A percentile compares a stretch with the other conserved stretches of the same genome.
Evolutionary conservation across 2,797 vertebrate species (phyloP).

Genomic region (Gephyroberyx darwinii): DNA sequence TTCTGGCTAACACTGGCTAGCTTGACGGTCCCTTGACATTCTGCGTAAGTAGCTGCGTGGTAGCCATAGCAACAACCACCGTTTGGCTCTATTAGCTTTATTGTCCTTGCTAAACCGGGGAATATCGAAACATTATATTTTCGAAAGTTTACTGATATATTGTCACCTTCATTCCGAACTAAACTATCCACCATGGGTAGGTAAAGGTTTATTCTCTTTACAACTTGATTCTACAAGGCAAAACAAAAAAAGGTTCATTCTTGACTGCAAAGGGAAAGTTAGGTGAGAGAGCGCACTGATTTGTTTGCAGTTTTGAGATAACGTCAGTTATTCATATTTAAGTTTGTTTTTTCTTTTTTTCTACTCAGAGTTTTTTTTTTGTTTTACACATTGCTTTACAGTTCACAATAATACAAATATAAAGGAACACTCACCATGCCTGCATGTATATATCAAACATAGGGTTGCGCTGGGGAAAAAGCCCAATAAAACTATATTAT

Average conservation of each 20-base stretch:
- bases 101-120: not conserved
- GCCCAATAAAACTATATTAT: no score
- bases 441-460: no score
- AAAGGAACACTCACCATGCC: no score
- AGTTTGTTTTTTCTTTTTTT: no score
- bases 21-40: not conserved
- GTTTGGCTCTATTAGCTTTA: not conserved
- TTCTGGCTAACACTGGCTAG: not conserved
- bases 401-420: no score
- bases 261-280: not conserved
- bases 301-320: not conserved
- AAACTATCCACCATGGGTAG: conserved; percentile 58
- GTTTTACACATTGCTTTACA: no score
- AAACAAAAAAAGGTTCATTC: not conserved
- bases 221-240: not conserved
- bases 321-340: no score
- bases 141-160: not conserved
- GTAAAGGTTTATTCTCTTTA: conserved; percentile 34
- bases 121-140: not conserved
- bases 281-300: not conserved
- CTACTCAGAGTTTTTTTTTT: no score
- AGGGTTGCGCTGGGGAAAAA: no score
- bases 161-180: not conserved
- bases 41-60: conserved; percentile 45
- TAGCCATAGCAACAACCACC: conserved; percentile 65